These are phyloP conservation scores for Pempheris klunzingeri DNA, from an alignment of 2,797 vertebrate species.

Conservation along the genomic window DNA sequence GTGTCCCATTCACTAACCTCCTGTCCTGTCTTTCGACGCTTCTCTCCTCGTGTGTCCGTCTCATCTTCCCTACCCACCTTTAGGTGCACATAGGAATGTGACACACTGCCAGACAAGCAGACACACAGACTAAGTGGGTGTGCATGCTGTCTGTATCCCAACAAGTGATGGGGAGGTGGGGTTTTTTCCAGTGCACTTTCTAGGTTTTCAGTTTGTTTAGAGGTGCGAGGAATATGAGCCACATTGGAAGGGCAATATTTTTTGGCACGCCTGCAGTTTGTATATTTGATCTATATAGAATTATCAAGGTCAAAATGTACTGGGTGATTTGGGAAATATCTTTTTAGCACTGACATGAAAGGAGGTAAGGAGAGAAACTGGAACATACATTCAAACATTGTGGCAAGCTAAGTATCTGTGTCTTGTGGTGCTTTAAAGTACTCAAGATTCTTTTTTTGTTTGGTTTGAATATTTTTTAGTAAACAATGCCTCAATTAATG, in stretches of 20 bases:
- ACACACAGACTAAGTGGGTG: slow-evolving; percentile 58
- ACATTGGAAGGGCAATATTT: neutral
- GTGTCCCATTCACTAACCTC: slow-evolving; percentile 51
- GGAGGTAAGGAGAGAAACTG: neutral
- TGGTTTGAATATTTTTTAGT: neutral
- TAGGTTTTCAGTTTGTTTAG: slow-evolving; percentile 43
- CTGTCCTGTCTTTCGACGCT: slow-evolving; percentile 51
- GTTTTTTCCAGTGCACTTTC: slow-evolving; percentile 11
- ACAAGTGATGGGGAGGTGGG: slow-evolving; percentile 38
- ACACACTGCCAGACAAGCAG: slow-evolving; percentile 54
- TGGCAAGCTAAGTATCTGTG: neutral
- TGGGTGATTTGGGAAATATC: neutral
- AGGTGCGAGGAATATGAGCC: slow-evolving; percentile 27
- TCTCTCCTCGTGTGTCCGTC: slow-evolving; percentile 49
- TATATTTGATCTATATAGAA: neutral
- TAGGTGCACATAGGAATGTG: slow-evolving; percentile 64
- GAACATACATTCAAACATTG: neutral
- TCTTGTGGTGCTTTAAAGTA: neutral
- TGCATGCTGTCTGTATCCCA: slow-evolving; percentile 45
- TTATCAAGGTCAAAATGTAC: neutral
- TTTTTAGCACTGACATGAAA: neutral
- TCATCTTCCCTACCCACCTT: slow-evolving; percentile 62
- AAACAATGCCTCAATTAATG: slow-evolving; percentile 24
- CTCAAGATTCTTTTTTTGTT: too few species aligned
- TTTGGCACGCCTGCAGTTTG: neutral